Conservation (phyloP, 2,888 invertebrate genomes). For the Chesias legatella region DNA sequence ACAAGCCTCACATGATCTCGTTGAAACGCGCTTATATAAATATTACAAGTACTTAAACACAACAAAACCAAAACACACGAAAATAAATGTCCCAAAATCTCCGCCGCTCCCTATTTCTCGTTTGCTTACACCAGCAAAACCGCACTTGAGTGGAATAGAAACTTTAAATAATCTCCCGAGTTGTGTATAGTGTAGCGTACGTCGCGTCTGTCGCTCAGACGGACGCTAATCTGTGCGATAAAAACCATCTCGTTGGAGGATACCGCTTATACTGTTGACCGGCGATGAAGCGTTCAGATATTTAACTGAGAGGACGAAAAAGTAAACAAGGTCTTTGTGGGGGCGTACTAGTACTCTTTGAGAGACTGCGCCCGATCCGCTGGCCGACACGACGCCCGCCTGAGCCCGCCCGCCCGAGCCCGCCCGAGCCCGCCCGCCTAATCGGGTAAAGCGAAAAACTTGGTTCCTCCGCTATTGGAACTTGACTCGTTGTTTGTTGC, state of each 20-base stretch:
- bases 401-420: too few species aligned
- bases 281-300: slow-evolving; percentile 59
- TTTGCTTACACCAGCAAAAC: slow-evolving; percentile 18
- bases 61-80: slow-evolving; percentile 3
- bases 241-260: slow-evolving; percentile 48
- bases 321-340: slow-evolving; percentile 57
- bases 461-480: slow-evolving; percentile 41
- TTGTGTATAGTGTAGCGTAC: slow-evolving; percentile 52
- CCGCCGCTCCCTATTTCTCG: slow-evolving; percentile 12
- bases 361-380: slow-evolving; percentile 35
- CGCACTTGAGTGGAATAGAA: slow-evolving; percentile 34
- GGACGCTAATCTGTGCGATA: slow-evolving; percentile 55
- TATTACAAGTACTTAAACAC: slow-evolving; percentile 1
- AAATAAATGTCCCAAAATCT: slow-evolving; percentile 9
- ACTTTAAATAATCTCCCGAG: slow-evolving; percentile 57
- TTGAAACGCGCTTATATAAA: slow-evolving; percentile 6
- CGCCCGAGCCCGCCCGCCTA: slow-evolving; percentile 39
- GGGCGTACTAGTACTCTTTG: slow-evolving; percentile 34
- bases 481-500: slow-evolving; percentile 26
- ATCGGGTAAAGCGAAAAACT: slow-evolving; percentile 51
- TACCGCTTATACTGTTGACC: slow-evolving; percentile 56
- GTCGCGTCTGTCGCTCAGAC: slow-evolving; percentile 42
- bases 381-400: slow-evolving; percentile 31
- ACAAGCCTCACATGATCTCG: slow-evolving; percentile 3
- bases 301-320: slow-evolving; percentile 54